Base-by-base conservation (phyloP, 2,113 vertebrate genomes). In the Carollia perspicillata region DNA sequence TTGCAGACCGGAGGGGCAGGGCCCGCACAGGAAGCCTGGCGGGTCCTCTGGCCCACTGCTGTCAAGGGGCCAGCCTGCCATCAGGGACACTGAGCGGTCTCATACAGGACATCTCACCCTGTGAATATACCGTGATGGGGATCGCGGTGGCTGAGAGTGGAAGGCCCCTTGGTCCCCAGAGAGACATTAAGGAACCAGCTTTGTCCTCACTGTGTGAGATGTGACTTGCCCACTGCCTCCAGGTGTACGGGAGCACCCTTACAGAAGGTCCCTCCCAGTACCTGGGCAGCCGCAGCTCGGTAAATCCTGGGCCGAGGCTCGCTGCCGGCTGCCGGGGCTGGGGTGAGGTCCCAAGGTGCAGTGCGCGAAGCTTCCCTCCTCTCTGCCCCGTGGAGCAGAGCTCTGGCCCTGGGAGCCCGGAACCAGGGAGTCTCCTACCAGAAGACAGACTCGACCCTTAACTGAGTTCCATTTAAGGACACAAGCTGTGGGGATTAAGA, bases 401-500 rank as follows among this genome's bases (percentile, higher is more conserved):
- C 26, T 28, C 80, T 55, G 11, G 6, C 6, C 78, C 40, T 30
- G 33, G 28, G 18, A 37, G 8, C 74, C 84, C 55, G 60, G 77
- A 40, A 37, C 23, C 2, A 40, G 53, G 63, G n/a, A 65, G 77
- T 53, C 18, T 1, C 33, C 33, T 3, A 75, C 68, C 13, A 44
- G 71, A 12, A 63, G 74, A 86, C 1, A 0, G 6, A 2, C 35
- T 4, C 1, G 3, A 49, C 74, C 89, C 93, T 40, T 83, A 74
- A 53, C 65, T 0, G 0, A 66, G 89, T 93, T 58, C 91, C 77
- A 53, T 75, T 92, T 94, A 3, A 1, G 95, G 69, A 97, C 53
- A 86, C 55, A 79, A 74, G 93, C 35, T 13, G 69, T 77, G 78
- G 35, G 97, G 93, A 96, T 20, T 84, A 78, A 96, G 95, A 84